Conservation (phyloP, 2,797 vertebrate genomes). For the Pogonophryne albipinna region DNA sequence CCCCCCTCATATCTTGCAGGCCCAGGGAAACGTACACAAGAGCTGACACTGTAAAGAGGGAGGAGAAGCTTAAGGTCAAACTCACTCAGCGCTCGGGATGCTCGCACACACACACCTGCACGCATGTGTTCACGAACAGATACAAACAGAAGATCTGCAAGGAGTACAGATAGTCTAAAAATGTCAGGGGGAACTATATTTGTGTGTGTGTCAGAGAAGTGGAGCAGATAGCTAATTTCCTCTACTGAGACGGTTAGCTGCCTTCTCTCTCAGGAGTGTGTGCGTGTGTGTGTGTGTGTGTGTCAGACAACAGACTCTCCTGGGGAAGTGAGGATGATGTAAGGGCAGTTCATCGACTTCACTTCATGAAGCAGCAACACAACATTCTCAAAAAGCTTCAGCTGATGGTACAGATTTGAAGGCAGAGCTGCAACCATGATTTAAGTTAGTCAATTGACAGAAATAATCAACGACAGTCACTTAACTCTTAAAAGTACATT, state of each 20-base stretch:
- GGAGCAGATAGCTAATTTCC: constrained; percentile 81
- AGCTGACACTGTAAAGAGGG: constrained; percentile 80
- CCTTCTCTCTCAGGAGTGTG: constrained; percentile 67
- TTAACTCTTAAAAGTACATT: no score
- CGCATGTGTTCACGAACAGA: constrained; percentile 45
- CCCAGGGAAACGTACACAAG: constrained; percentile 65
- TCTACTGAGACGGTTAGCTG: constrained; percentile 71
- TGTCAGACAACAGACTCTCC: constrained; percentile 59
- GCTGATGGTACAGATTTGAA: neutral
- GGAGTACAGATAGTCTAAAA: constrained; percentile 53
- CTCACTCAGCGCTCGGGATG: constrained; percentile 60
- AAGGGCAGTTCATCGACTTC: constrained; percentile 58
- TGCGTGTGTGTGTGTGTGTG: constrained; percentile 29
- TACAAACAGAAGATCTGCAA: constrained; percentile 59
- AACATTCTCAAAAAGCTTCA: constrained; percentile 17
- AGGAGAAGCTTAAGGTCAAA: constrained; percentile 84
- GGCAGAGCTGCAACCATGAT: constrained; percentile 2
- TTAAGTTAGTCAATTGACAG: no score
- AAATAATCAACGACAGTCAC: no score
- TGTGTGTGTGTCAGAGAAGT: constrained; percentile 51
- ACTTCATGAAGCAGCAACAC: constrained; percentile 11
- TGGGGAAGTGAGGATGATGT: constrained; percentile 60
- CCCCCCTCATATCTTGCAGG: constrained; percentile 74
- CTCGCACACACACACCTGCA: constrained; percentile 24
- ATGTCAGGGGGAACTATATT: constrained; percentile 42